A percentile compares a stretch with the other conserved stretches of the same genome.
Evolutionary conservation across 2,797 vertebrate species (phyloP).

Genomic region (Sebastes nivosus): DNA sequence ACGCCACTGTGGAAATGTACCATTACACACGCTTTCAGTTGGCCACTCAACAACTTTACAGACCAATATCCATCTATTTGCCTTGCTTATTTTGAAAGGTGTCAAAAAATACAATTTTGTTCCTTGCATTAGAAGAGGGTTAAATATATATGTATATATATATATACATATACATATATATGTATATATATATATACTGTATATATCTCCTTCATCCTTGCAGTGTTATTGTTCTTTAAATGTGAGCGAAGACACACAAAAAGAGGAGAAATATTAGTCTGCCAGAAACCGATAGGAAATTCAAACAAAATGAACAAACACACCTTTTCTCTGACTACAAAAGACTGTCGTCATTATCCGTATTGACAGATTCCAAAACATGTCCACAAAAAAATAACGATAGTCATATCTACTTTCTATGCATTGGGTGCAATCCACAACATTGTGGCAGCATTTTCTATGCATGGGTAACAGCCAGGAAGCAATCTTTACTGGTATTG

Average conservation of each 20-base stretch:
- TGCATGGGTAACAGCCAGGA: conserved; percentile 69
- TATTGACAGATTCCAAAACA: conserved; percentile 53
- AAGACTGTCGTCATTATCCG: conserved; percentile 31
- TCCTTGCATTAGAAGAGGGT: neutral
- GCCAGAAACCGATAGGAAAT: neutral
- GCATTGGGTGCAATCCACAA: conserved; percentile 60
- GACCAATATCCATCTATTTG: neutral
- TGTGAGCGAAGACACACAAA: conserved; percentile 19
- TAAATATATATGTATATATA: neutral
- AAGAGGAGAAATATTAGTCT: conserved; percentile 8
- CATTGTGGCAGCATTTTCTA: conserved; percentile 43
- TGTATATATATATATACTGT: neutral
- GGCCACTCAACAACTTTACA: neutral
- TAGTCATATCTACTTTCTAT: conserved; percentile 59
- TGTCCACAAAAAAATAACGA: conserved; percentile 6
- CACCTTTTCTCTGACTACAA: conserved; percentile 40
- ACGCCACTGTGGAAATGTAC: too few relatives aligned
- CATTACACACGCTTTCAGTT: neutral
- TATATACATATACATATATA: neutral
- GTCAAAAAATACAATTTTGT: neutral
- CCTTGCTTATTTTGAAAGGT: neutral
- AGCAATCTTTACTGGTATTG: conserved; percentile 57
- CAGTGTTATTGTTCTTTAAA: conserved; percentile 2
- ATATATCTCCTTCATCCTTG: neutral
- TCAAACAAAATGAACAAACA: conserved; percentile 32